Percentiles rank a stretch among this genome's conserved stretches.
phyloP scores from a whole-genome alignment of 1,140 invertebrate genomes.

The Drosophila sulfurigaster region DNA sequence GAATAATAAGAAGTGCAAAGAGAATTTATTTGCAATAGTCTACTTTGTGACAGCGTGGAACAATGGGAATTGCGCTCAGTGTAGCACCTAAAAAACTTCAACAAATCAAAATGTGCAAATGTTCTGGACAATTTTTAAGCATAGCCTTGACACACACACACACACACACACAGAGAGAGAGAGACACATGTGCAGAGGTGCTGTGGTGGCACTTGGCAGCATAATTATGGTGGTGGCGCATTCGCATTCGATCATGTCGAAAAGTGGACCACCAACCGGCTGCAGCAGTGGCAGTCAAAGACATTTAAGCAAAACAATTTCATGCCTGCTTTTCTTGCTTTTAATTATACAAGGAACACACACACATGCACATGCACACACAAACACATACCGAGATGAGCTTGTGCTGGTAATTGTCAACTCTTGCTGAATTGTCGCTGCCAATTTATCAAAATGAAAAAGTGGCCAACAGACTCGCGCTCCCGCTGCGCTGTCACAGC shows the following conservation, averaged over 20 bases:
- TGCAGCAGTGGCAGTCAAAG: slow-evolving; percentile 33
- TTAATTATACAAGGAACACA: slow-evolving; percentile 66
- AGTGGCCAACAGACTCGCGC: slow-evolving; percentile 45
- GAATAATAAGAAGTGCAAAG: too few species aligned
- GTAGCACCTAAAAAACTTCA: slow-evolving; percentile 44
- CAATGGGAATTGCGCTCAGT: slow-evolving; percentile 46
- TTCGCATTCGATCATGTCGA: slow-evolving; percentile 76
- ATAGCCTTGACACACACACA: slow-evolving; percentile 73
- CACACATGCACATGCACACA: slow-evolving; percentile 23
- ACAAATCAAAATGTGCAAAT: slow-evolving; percentile 81
- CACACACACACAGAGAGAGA: slow-evolving; percentile 2
- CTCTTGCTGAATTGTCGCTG: slow-evolving; percentile 79
- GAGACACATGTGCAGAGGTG: slow-evolving; percentile 14
- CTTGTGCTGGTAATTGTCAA: slow-evolving; percentile 73
- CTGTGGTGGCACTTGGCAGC: slow-evolving; percentile 62
- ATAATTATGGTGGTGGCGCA: slow-evolving; percentile 68
- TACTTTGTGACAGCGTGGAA: slow-evolving; percentile 26
- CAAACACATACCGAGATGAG: slow-evolving; percentile 12
- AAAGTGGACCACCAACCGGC: slow-evolving; percentile 68
- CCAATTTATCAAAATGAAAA: slow-evolving; percentile 74
- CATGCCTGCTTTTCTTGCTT: slow-evolving; percentile 69
- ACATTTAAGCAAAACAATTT: slow-evolving; percentile 75
- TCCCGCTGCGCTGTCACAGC: slow-evolving; percentile 54
- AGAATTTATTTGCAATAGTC: slow-evolving; percentile 20
- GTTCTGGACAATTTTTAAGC: slow-evolving; percentile 74